Conservation (phyloP, 1,140 invertebrate genomes). For the Spodoptera litura region DNA sequence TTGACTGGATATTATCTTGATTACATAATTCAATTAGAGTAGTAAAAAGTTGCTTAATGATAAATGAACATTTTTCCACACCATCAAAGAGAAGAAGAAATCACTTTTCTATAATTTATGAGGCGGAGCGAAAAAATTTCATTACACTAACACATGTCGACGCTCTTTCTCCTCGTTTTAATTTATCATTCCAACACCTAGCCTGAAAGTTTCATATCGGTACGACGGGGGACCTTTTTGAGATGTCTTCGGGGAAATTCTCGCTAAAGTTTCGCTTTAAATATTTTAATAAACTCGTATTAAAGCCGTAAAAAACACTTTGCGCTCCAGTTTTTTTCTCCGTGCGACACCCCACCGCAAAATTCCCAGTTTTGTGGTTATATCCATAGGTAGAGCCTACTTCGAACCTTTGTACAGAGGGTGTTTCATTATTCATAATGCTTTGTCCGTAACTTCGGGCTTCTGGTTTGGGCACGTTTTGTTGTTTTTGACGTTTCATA, state of each 20-base stretch:
- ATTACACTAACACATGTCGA: constrained; percentile 64
- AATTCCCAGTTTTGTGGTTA: constrained; percentile 68
- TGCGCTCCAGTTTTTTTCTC: constrained; percentile 76
- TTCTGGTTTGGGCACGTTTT: constrained; percentile 70
- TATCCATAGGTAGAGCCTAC: constrained; percentile 51
- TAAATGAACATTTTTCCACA: neutral
- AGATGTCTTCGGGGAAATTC: constrained; percentile 83
- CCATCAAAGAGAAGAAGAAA: neutral
- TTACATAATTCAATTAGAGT: too few species aligned
- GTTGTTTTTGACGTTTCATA: constrained; percentile 71
- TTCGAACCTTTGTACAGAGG: constrained; percentile 66
- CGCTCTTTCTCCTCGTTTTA: constrained; percentile 71
- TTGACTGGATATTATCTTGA: too few species aligned
- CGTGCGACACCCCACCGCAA: constrained; percentile 66
- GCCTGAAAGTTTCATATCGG: constrained; percentile 71
- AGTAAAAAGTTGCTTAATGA: neutral
- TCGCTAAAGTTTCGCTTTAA: constrained; percentile 82
- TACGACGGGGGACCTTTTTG: constrained; percentile 69
- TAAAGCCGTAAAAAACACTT: constrained; percentile 84
- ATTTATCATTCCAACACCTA: constrained; percentile 79
- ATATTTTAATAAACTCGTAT: constrained; percentile 86
- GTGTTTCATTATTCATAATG: constrained; percentile 83
- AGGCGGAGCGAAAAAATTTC: constrained; percentile 56
- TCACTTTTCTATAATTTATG: constrained; percentile 42
- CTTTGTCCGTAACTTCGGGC: constrained; percentile 75